Evolutionary conservation across 2,113 vertebrate genomes (phyloP), one percentile per base, ranked within the genome.

Genomic region (Panurus biarmicus): DNA sequence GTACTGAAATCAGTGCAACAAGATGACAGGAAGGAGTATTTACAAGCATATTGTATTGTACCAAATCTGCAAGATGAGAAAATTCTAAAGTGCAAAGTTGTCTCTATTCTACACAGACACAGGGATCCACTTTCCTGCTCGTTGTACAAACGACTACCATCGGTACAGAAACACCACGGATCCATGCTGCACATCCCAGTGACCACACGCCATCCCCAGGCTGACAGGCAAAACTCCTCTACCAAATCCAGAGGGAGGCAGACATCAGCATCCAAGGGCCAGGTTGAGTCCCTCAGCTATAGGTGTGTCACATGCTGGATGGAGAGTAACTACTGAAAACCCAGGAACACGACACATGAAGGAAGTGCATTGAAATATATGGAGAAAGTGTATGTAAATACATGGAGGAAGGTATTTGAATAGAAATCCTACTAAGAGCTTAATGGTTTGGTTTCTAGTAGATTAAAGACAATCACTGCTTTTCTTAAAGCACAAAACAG

Each of bases 31-130:
- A 87, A 95, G 40, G 11, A 81, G 11, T 93, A 93, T 94, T 94
- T 95, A 94, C 89, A 96, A 66, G 64, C 56, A 65, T 12, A 60
- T 47, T 73, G 67, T 80, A 38, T 9, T 66, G 44, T 72, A 89
- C 22, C 29, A 14, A 76, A 94, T 94, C 56, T 47, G 65, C 47
- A 80, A 89, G 44, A 73, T 61, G 28, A 31, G 75, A 85, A 65
- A 38, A 75, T 64, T 74, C 88, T 93, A 53, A 95, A 88, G 94
- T 91, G 87, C 85, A 50, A 92, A 90, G 72, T 38, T 91, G 51
- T 53, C 90, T 80, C n/a, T 70, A 77, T 40, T 50, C 47, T 87
- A 72, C 31, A 62, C 8, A 45, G 47, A 87, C 10, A 56, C 33
- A 71, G 36, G 21, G 58, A 72, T 65, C 80, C 62, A 53, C n/a